These are phyloP conservation scores for Betta splendens DNA, from an alignment of 2,797 vertebrate species.

Conservation along the genomic window DNA sequence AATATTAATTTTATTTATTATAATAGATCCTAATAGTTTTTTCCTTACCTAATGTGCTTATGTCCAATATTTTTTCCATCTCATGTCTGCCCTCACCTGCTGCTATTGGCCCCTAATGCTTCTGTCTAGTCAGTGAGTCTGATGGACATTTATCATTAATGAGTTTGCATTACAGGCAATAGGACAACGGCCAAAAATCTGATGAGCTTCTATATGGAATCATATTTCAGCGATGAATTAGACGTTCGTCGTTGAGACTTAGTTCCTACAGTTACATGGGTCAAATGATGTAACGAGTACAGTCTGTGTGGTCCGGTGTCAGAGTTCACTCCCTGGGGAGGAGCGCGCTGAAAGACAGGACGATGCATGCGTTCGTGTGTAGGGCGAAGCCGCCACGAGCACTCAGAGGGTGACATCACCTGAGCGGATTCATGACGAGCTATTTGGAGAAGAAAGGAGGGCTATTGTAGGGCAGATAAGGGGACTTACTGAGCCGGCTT, in stretches of 20 bases:
- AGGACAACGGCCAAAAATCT: too few relatives aligned
- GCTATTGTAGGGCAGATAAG: constrained; percentile 14
- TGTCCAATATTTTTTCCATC: neutral
- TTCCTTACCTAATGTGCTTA: too few relatives aligned
- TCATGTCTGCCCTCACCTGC: neutral
- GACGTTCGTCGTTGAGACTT: too few relatives aligned
- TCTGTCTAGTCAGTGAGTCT: constrained; percentile 21
- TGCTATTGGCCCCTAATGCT: constrained; percentile 26
- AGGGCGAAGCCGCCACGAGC: constrained; percentile 16
- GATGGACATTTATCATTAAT: constrained; percentile 24
- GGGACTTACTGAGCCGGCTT: neutral
- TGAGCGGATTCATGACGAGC: neutral
- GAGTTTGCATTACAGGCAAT: too few relatives aligned
- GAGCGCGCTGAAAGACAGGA: constrained; percentile 1
- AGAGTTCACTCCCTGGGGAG: constrained; percentile 30
- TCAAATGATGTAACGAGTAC: neutral
- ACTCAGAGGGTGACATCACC: constrained; percentile 10
- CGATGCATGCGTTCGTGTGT: constrained; percentile 40
- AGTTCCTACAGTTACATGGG: too few relatives aligned
- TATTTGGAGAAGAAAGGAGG: constrained; percentile 15
- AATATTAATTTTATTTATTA: too few relatives aligned
- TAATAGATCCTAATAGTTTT: too few relatives aligned
- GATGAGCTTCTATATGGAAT: too few relatives aligned
- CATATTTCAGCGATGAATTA: too few relatives aligned
- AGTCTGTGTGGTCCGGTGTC: constrained; percentile 33